Percentiles rank a stretch among this genome's conserved stretches.
These are phyloP conservation scores for Margarornis squamiger DNA, from an alignment of 2,797 vertebrate species.

Conservation along the genomic window DNA sequence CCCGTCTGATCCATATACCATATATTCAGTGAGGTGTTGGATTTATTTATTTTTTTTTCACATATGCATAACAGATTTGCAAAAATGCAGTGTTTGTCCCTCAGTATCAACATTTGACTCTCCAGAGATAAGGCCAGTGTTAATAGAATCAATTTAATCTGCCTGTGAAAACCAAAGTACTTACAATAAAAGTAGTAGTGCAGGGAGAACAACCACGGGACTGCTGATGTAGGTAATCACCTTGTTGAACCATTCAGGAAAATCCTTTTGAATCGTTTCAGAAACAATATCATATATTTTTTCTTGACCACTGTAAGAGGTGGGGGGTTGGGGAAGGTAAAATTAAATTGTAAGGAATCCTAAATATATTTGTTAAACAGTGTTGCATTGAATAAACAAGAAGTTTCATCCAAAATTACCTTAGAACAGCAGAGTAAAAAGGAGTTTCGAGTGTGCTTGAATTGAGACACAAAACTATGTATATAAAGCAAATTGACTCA, in stretches of 20 bases:
- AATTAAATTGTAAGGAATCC: background rate
- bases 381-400: background rate
- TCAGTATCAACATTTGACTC: background rate
- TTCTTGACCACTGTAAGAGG: slow-evolving; percentile 84
- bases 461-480: background rate
- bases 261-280: slow-evolving; percentile 89
- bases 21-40: background rate
- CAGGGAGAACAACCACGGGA: slow-evolving; percentile 92
- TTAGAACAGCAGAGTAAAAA: background rate
- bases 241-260: slow-evolving; percentile 90
- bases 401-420: background rate
- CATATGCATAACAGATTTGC: background rate
- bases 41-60: background rate
- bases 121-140: background rate
- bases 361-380: background rate
- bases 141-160: background rate
- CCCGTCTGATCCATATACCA: background rate
- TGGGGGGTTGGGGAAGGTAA: background rate
- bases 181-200: slow-evolving; percentile 92
- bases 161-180: slow-evolving; percentile 52
- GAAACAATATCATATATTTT: slow-evolving; percentile 98
- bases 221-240: slow-evolving; percentile 90
- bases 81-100: background rate
- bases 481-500: background rate
- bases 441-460: background rate